Percentiles rank a stretch among this genome's conserved stretches.
These are phyloP conservation scores for Epinotia brunnichana DNA, from an alignment of 2,888 invertebrate genomes.

Conservation along the genomic window DNA sequence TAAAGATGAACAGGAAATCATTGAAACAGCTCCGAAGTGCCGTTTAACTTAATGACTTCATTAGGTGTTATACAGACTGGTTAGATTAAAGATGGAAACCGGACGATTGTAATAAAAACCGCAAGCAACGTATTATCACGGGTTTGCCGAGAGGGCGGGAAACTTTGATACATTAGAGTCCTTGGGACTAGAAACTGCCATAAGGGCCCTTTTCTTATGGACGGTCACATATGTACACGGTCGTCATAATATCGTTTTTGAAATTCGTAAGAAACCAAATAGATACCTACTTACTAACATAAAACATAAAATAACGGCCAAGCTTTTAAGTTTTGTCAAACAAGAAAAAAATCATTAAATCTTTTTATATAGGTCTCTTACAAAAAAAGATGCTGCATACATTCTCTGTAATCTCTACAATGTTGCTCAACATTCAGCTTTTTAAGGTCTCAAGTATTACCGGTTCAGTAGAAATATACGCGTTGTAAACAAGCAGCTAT, in stretches of 20 bases:
- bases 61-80: slow-evolving; percentile 6
- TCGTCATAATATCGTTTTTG: no score
- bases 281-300: no score
- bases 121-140: neutral
- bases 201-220: no score
- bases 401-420: neutral
- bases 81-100: neutral
- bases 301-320: no score
- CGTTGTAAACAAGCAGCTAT: slow-evolving; percentile 10
- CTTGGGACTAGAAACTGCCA: no score
- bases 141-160: no score
- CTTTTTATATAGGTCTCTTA: neutral
- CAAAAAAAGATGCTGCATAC: neutral
- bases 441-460: slow-evolving; percentile 27
- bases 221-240: no score
- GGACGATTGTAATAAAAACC: slow-evolving; percentile 1
- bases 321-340: no score
- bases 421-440: slow-evolving; percentile 9
- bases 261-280: no score
- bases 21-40: slow-evolving; percentile 7
- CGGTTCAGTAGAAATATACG: slow-evolving; percentile 17
- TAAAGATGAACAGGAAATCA: slow-evolving; percentile 26
- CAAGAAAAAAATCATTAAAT: no score
- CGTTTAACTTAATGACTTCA: slow-evolving; percentile 18
- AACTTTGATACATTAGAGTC: no score